Evolutionary conservation across 2,888 invertebrate genomes (phyloP).

Genomic region (Athalia rosae): DNA sequence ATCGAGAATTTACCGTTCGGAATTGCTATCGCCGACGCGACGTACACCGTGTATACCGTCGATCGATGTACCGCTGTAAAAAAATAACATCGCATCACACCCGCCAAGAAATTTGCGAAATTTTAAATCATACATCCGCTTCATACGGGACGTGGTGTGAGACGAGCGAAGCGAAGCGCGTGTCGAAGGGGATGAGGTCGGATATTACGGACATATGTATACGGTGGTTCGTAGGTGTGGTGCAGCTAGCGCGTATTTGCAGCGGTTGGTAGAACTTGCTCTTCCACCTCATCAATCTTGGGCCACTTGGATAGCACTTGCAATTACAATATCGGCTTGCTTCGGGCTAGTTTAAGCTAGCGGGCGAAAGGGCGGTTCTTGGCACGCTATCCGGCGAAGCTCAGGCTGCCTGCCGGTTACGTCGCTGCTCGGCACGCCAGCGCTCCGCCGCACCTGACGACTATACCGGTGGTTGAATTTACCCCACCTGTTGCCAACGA

Average conservation of each 20-base stretch:
- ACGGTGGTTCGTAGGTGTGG: conserved; percentile 55
- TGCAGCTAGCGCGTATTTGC: conserved; percentile 62
- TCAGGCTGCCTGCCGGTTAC: conserved; percentile 9
- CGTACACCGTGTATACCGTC: too few species aligned
- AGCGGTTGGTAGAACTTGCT: conserved; percentile 65
- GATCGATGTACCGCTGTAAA: too few species aligned
- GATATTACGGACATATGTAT: too few species aligned
- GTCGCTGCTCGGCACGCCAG: conserved; percentile 55
- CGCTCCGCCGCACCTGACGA: conserved; percentile 59
- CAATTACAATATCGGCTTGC: conserved; percentile 73
- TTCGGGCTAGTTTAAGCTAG: conserved; percentile 69
- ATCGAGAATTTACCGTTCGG: conserved; percentile 11
- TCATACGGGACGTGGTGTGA: too few species aligned
- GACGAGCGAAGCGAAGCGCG: too few species aligned
- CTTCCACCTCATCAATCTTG: conserved; percentile 72
- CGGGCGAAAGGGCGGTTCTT: conserved; percentile 66
- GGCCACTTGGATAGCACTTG: conserved; percentile 69
- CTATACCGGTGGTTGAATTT: conserved; percentile 60
- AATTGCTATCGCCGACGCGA: conserved; percentile 1
- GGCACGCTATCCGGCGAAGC: conserved; percentile 66
- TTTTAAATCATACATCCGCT: too few species aligned
- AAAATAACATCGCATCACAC: too few species aligned
- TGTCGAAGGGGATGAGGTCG: too few species aligned
- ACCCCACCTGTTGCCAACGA: conserved; percentile 70
- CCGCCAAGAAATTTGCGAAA: too few species aligned